Evolutionary conservation across 2,888 invertebrate genomes (phyloP), one percentile per base, ranked within the genome.

Genomic region (Rotaria macrura): DNA sequence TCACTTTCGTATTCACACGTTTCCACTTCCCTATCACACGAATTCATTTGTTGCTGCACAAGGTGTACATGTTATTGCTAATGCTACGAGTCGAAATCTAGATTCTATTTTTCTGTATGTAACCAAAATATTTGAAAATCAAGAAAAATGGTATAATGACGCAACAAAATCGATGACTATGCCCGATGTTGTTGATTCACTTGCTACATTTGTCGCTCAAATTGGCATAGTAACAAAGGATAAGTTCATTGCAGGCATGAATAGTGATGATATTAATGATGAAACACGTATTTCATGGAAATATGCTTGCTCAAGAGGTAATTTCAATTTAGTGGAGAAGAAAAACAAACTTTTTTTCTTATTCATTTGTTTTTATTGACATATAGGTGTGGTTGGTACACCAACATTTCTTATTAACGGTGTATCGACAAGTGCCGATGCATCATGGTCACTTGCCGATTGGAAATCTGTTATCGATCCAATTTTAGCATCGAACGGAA

Each of bases 1-100:
- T 12, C 87, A 87, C 83, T 87, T 89, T 29, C 88, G 87, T 12
- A 83, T 88, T 1, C 88, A 89, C 55, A 87, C 89, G 85, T 89
- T 89, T 84, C 89, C 89, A 12, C 87, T 90, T 54, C 89, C 90
- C 0, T 90, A 89, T 87, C 89, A 89, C 86, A 88, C 89, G 52
- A 89, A 89, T 85, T 87, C 89, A 14, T 89, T 88, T 85, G 85
- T 88, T 2, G 88, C 88, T 14, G 88, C 89, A 38, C 87, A 88
- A 88, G 88, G 88, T 25, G 86, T 88, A 1, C 87, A 88, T 23
- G 87, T 87, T 5, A 86, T 88, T 20, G 79, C 85, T 55, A 84
- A 84, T 10, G 52, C 87, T n/a, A 87, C 87, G 2, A 74, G 55
- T 29, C 87, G 86, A 9, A 87, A 85, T 25, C n/a, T 43, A 43